phyloP scores from a whole-genome alignment of 2,888 invertebrate species.

The Bugulina stolonifera region DNA sequence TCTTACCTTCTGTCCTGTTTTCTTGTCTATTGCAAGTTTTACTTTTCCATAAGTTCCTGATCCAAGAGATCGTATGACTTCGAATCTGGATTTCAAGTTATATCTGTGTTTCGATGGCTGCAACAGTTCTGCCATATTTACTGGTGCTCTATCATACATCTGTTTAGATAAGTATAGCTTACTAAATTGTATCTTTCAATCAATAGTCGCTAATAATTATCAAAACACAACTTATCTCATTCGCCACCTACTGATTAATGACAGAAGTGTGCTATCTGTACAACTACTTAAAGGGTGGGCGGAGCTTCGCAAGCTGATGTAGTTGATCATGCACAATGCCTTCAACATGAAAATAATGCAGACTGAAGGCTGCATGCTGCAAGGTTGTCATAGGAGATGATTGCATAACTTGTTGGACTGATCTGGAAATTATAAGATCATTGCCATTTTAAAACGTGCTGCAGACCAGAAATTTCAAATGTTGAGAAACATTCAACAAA shows the following conservation, averaged over 20 bases:
- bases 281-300: conserved; percentile 10
- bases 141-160: neutral
- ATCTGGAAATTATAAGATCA: too few species aligned
- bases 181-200: too few species aligned
- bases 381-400: too few species aligned
- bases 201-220: too few species aligned
- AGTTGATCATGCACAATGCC: too few species aligned
- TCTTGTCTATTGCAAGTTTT: conserved; percentile 94
- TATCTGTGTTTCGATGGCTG: conserved; percentile 30
- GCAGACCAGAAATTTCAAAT: too few species aligned
- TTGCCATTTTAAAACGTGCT: too few species aligned
- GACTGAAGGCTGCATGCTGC: too few species aligned
- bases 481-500: too few species aligned
- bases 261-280: neutral
- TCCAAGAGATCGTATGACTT: conserved; percentile 91
- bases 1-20: conserved; percentile 85
- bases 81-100: conserved; percentile 65
- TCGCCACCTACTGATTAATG: neutral
- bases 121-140: conserved; percentile 6
- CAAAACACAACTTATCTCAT: neutral
- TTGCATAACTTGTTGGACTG: too few species aligned
- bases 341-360: too few species aligned
- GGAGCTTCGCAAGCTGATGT: conserved; percentile 1
- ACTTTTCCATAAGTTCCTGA: conserved; percentile 99
- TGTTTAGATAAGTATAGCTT: too few species aligned